Conservation (phyloP, 2,888 invertebrate species). For the Phania funesta region DNA sequence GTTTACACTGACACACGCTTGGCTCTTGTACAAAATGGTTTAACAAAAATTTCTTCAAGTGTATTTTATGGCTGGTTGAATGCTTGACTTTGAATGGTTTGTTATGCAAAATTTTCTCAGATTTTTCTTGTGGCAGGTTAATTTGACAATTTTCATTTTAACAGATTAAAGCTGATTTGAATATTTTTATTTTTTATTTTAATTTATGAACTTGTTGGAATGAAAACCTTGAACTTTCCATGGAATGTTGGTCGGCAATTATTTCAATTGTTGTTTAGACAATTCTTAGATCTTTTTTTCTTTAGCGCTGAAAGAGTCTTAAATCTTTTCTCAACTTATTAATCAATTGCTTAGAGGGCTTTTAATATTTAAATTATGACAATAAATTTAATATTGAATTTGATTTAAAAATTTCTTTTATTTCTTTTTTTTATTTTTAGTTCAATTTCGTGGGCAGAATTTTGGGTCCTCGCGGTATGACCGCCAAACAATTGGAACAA, state of each 20-base stretch:
- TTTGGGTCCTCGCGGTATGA: constrained; percentile 99
- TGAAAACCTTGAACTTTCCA: constrained; percentile 72
- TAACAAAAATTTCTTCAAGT: neutral
- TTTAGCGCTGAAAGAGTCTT: neutral
- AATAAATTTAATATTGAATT: neutral
- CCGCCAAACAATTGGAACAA: constrained; percentile 99
- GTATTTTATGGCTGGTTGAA: neutral
- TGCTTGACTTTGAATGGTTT: constrained; percentile 70
- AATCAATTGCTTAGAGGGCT: constrained; percentile 16
- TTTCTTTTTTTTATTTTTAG: constrained; percentile 84
- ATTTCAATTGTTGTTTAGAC: constrained; percentile 6
- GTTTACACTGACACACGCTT: too few relatives aligned
- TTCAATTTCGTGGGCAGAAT: constrained; percentile 99
- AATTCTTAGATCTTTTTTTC: constrained; percentile 7
- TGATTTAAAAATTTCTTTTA: neutral
- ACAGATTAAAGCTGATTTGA: neutral
- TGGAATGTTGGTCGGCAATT: constrained; percentile 55
- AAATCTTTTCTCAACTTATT: neutral
- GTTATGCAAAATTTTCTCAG: neutral
- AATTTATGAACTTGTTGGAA: constrained; percentile 1
- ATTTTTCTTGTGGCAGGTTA: constrained; percentile 59
- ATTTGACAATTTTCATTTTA: constrained; percentile 57
- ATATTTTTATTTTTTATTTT: constrained; percentile 24
- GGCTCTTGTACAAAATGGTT: too few relatives aligned
- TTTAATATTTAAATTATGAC: constrained; percentile 5